These are phyloP conservation scores for Platanista minor DNA, from an alignment of 2,113 vertebrate genomes.

Conservation along the genomic window DNA sequence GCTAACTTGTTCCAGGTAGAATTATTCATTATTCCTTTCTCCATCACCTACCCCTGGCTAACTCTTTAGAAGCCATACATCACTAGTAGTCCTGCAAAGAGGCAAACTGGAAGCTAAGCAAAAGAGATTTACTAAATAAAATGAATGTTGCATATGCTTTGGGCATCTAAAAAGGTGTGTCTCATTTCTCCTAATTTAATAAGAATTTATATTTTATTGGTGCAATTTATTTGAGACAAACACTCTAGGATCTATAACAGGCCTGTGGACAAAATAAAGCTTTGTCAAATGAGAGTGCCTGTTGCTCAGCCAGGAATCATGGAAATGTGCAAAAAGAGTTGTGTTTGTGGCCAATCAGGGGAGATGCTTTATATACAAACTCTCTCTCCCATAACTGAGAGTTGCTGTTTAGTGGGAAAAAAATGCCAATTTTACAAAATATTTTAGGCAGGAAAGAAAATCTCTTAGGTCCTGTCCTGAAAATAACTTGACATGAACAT, in stretches of 20 bases:
- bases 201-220: constrained; percentile 75
- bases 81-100: constrained; percentile 37
- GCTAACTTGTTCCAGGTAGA: constrained; percentile 16
- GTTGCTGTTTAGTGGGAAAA: constrained; percentile 70
- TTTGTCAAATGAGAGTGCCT: constrained; percentile 76
- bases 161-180: constrained; percentile 64
- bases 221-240: constrained; percentile 78
- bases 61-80: constrained; percentile 49
- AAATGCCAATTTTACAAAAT: constrained; percentile 64
- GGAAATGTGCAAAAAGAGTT: constrained; percentile 74
- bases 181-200: constrained; percentile 73
- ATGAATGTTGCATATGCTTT: constrained; percentile 57
- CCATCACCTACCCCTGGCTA: constrained; percentile 43
- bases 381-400: constrained; percentile 73
- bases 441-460: constrained; percentile 56
- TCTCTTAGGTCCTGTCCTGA: constrained; percentile 32
- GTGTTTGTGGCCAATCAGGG: constrained; percentile 68
- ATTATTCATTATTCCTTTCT: constrained; percentile 46
- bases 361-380: constrained; percentile 79
- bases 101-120: constrained; percentile 60
- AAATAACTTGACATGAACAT: constrained; percentile 45
- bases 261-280: constrained; percentile 77
- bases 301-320: constrained; percentile 75
- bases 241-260: constrained; percentile 73
- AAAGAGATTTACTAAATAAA: constrained; percentile 66